These are phyloP conservation scores for Escarpia spicata DNA, from an alignment of 2,888 invertebrate species.

Conservation along the genomic window DNA sequence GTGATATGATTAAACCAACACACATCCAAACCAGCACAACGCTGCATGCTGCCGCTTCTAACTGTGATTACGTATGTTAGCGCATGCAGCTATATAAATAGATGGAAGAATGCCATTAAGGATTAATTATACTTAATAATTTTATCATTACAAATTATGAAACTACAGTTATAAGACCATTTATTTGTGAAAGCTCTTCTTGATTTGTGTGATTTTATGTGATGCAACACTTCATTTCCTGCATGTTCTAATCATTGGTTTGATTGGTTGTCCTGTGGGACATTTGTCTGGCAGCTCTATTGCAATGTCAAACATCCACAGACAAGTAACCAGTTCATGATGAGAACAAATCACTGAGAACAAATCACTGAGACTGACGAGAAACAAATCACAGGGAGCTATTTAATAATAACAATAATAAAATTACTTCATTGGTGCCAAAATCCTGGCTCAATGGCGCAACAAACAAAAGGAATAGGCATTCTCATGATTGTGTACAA, in stretches of 20 bases:
- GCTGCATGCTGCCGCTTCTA: neutral
- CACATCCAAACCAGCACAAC: neutral
- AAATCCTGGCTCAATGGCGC: no score
- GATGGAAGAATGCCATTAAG: neutral
- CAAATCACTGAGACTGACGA: neutral
- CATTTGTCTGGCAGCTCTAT: neutral
- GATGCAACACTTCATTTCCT: neutral
- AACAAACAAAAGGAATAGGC: no score
- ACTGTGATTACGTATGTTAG: no score
- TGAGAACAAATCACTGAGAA: neutral
- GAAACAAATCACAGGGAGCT: no score
- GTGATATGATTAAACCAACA: neutral
- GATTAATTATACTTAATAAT: neutral
- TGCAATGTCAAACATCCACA: neutral
- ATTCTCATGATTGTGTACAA: no score
- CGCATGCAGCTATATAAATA: neutral
- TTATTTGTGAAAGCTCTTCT: neutral
- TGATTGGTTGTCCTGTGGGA: neutral
- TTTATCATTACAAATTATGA: neutral
- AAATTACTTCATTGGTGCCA: no score
- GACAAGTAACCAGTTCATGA: neutral
- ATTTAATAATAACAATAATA: no score
- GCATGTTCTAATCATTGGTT: neutral
- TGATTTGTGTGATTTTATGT: neutral
- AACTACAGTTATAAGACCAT: neutral